Percentiles rank a stretch among this genome's conserved stretches.
phyloP scores from a whole-genome alignment of 2,888 invertebrate genomes.

The Drosophila rubida region DNA sequence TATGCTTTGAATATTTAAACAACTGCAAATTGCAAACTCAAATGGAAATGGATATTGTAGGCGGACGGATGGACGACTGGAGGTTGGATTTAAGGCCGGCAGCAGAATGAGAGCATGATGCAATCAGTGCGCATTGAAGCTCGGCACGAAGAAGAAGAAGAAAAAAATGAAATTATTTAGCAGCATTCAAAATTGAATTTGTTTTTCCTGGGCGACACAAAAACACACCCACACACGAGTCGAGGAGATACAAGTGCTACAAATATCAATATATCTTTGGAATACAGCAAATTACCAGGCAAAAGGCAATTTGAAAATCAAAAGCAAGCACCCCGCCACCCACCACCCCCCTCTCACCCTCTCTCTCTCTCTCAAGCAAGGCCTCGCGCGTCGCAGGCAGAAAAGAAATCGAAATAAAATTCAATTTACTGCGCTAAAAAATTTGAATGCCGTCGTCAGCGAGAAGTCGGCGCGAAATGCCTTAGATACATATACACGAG shows the following conservation, averaged over 20 bases:
- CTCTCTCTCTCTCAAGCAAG: no score
- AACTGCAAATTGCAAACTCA: conserved; percentile 44
- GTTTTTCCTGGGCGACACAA: conserved; percentile 37
- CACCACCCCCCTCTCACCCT: not conserved
- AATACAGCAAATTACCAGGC: conserved; percentile 63
- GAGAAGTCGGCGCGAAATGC: conserved; percentile 52
- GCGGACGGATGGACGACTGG: not conserved
- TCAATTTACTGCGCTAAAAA: conserved; percentile 70
- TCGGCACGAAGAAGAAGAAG: conserved; percentile 53
- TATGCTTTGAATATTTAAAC: conserved; percentile 64
- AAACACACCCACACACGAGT: conserved; percentile 1
- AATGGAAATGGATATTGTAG: conserved; percentile 29
- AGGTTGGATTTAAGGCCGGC: conserved; percentile 5
- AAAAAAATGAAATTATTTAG: conserved; percentile 70
- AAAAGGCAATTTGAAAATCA: conserved; percentile 65
- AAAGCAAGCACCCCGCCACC: conserved; percentile 20
- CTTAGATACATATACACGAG: conserved; percentile 41
- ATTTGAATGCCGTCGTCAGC: conserved; percentile 61
- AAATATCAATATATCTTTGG: conserved; percentile 31
- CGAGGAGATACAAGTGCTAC: conserved; percentile 1
- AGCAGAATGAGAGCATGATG: conserved; percentile 26
- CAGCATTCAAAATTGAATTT: conserved; percentile 73
- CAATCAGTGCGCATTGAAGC: conserved; percentile 69
- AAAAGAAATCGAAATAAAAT: conserved; percentile 74
- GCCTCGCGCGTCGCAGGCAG: no score